Percentiles rank a stretch among this genome's conserved stretches.
phyloP scores from a whole-genome alignment of 2,113 vertebrate species.

The Siniperca chuatsi region DNA sequence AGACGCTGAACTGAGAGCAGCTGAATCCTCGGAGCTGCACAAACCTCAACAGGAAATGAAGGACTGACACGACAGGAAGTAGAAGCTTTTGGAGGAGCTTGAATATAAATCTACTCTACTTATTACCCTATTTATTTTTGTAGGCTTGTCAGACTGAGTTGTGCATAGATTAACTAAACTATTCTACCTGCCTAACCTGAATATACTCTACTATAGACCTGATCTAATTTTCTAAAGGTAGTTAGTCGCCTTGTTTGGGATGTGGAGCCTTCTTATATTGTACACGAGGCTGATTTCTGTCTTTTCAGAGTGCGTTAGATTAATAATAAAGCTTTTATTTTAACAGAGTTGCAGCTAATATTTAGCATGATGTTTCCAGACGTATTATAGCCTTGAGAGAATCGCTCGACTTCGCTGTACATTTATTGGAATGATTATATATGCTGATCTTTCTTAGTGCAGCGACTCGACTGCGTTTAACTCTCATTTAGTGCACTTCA shows the following conservation, averaged over 20 bases:
- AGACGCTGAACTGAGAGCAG: not conserved
- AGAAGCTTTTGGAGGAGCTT: not conserved
- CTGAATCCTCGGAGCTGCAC: not conserved
- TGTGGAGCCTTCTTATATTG: conserved; percentile 29
- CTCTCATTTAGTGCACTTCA: conserved; percentile 77
- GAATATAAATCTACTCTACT: conserved; percentile 30
- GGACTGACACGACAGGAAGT: conserved; percentile 3
- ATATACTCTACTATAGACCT: conserved; percentile 27
- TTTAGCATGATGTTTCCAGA: conserved; percentile 73
- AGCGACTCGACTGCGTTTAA: conserved; percentile 53
- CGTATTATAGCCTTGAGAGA: conserved; percentile 46
- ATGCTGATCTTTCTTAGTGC: conserved; percentile 59
- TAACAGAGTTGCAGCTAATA: conserved; percentile 64
- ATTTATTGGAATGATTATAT: conserved; percentile 34
- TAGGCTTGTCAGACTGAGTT: conserved; percentile 47
- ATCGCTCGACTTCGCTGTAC: conserved; percentile 23
- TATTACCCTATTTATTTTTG: conserved; percentile 65
- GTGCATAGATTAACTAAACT: conserved; percentile 49
- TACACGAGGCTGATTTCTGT: conserved; percentile 26
- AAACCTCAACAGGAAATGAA: not conserved
- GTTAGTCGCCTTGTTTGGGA: conserved; percentile 41
- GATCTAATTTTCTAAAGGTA: conserved; percentile 50
- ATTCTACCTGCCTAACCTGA: conserved; percentile 32
- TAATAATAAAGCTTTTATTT: conserved; percentile 53
- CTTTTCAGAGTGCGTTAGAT: conserved; percentile 32